Evolutionary conservation across 2,888 invertebrate genomes (phyloP).

Genomic region (Melanchra persicariae): DNA sequence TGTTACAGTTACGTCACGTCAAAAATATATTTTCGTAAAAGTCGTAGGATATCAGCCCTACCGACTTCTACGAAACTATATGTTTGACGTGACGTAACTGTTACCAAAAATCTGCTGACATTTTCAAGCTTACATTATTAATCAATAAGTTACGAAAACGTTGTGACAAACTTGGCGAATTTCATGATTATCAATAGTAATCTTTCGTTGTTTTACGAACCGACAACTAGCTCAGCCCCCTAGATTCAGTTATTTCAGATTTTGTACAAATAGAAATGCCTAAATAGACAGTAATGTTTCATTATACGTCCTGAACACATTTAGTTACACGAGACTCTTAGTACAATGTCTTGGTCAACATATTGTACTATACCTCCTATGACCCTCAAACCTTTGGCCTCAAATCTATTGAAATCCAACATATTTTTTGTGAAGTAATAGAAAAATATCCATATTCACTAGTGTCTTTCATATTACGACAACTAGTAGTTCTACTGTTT

Average conservation of each 20-base stretch:
- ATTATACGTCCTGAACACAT: too few relatives aligned
- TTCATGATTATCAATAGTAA: neutral
- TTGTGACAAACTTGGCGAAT: too few relatives aligned
- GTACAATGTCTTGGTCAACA: neutral
- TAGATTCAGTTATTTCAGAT: neutral
- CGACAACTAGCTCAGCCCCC: neutral
- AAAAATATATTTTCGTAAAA: neutral
- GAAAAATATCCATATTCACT: conserved; percentile 2
- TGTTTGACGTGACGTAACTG: neutral
- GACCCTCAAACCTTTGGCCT: too few relatives aligned
- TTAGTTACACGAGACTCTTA: too few relatives aligned
- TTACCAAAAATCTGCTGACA: neutral
- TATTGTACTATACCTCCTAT: neutral
- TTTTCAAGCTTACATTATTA: neutral
- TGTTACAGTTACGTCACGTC: neutral
- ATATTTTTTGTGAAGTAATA: neutral
- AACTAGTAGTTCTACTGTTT: conserved; percentile 15
- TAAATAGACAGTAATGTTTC: too few relatives aligned
- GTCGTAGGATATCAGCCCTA: too few relatives aligned
- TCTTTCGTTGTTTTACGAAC: neutral
- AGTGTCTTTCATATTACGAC: neutral
- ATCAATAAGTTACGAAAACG: too few relatives aligned
- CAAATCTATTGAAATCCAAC: too few relatives aligned
- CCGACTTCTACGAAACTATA: neutral
- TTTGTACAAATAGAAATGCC: too few relatives aligned